phyloP scores from a whole-genome alignment of 1,140 invertebrate genomes.

The Argopecten irradians region DNA sequence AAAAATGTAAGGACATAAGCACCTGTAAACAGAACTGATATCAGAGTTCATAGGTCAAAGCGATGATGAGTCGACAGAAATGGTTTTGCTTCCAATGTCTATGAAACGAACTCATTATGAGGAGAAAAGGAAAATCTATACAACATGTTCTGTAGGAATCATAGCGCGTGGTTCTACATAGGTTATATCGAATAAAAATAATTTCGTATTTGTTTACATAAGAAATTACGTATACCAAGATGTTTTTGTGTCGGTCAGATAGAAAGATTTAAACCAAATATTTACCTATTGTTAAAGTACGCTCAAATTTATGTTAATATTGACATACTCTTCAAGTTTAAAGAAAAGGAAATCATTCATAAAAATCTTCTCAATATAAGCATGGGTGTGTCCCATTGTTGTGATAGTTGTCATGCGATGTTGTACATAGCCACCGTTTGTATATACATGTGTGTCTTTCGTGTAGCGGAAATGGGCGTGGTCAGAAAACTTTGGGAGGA shows the following conservation, averaged over 20 bases:
- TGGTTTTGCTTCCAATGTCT: neutral
- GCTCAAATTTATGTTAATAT: neutral
- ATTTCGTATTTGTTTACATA: neutral
- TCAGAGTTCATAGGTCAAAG: neutral
- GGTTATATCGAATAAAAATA: neutral
- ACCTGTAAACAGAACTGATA: neutral
- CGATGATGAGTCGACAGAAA: neutral
- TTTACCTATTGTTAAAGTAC: neutral
- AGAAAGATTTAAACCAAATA: constrained; percentile 4
- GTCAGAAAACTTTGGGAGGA: neutral
- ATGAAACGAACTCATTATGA: neutral
- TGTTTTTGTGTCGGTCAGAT: neutral
- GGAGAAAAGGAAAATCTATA: neutral
- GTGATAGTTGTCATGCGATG: neutral
- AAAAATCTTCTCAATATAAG: constrained; percentile 1
- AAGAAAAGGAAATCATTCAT: constrained; percentile 13
- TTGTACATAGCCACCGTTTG: neutral
- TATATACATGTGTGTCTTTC: neutral
- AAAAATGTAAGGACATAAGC: neutral
- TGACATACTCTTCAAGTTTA: neutral
- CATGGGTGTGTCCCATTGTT: neutral
- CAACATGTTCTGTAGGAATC: neutral
- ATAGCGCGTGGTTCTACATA: neutral
- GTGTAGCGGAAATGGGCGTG: neutral
- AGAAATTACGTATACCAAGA: neutral